phyloP scores from a whole-genome alignment of 2,797 vertebrate species.

The Furcifer pardalis region DNA sequence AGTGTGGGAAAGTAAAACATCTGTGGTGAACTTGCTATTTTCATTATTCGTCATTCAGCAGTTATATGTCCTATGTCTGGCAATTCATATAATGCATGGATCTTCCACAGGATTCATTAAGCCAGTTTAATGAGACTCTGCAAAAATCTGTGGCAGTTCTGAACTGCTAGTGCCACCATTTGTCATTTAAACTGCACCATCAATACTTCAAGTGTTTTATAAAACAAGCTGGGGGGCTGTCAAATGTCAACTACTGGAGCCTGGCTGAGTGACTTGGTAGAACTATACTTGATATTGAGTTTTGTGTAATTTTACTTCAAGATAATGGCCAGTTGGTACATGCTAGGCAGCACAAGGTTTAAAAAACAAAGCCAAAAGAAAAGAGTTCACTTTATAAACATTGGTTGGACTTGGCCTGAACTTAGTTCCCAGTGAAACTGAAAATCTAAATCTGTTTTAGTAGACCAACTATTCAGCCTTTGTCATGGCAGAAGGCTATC shows the following conservation, averaged over 20 bases:
- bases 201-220: not conserved
- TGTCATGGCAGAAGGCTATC: not conserved
- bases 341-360: not conserved
- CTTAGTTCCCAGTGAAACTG: not conserved
- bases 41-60: not conserved
- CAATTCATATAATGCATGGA: slow-evolving; percentile 7
- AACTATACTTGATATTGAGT: not conserved
- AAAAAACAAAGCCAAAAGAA: not conserved
- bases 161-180: not conserved
- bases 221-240: not conserved
- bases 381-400: not conserved
- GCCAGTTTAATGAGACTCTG: slow-evolving; percentile 9
- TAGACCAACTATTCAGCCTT: not conserved
- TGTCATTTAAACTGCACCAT: slow-evolving; percentile 21
- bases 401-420: not conserved
- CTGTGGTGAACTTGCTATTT: not conserved
- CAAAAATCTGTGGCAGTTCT: slow-evolving; percentile 9
- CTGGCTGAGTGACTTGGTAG: not conserved
- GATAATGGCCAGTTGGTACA: too few species aligned
- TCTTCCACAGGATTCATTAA: slow-evolving; percentile 25
- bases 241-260: not conserved
- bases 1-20: not conserved
- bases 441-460: not conserved
- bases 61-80: slow-evolving; percentile 15
- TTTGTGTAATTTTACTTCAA: not conserved